Evolutionary conservation across 1,140 invertebrate genomes (phyloP).

Genomic region (Aphidius ervi): DNA sequence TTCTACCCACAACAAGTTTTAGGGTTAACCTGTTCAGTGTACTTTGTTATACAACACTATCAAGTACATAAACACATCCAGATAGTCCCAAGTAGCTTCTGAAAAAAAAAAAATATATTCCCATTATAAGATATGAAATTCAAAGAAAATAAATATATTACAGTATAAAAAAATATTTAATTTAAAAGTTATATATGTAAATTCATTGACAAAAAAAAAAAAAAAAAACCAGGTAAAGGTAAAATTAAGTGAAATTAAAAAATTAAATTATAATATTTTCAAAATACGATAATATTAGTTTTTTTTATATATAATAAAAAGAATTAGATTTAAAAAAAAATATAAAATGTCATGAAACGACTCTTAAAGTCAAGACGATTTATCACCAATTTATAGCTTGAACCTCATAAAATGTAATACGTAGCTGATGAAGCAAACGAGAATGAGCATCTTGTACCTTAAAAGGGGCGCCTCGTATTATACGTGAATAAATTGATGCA

Average conservation of each 20-base stretch:
- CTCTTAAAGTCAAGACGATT: constrained; percentile 10
- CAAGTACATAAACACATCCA: constrained; percentile 41
- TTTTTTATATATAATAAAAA: constrained; percentile 14
- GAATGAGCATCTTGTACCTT: constrained; percentile 35
- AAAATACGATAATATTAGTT: neutral
- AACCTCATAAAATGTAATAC: constrained; percentile 21
- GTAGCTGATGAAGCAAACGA: constrained; percentile 40
- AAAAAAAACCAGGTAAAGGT: no score
- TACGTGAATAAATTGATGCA: constrained; percentile 36
- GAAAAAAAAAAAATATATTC: constrained; percentile 18
- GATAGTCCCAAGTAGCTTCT: constrained; percentile 40
- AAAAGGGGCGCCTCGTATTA: constrained; percentile 42
- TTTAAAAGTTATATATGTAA: constrained; percentile 15
- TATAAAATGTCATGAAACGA: neutral
- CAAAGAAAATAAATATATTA: neutral
- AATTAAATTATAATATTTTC: neutral
- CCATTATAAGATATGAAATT: constrained; percentile 1
- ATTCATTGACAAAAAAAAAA: constrained; percentile 15
- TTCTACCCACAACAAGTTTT: constrained; percentile 18
- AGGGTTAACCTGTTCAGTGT: constrained; percentile 32
- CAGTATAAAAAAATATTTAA: no score
- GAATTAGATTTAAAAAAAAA: constrained; percentile 20
- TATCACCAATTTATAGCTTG: constrained; percentile 4
- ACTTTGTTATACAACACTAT: constrained; percentile 46
- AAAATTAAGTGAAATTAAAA: constrained; percentile 6